phyloP scores from a whole-genome alignment of 2,888 invertebrate genomes.

The Danaus chrysippus region DNA sequence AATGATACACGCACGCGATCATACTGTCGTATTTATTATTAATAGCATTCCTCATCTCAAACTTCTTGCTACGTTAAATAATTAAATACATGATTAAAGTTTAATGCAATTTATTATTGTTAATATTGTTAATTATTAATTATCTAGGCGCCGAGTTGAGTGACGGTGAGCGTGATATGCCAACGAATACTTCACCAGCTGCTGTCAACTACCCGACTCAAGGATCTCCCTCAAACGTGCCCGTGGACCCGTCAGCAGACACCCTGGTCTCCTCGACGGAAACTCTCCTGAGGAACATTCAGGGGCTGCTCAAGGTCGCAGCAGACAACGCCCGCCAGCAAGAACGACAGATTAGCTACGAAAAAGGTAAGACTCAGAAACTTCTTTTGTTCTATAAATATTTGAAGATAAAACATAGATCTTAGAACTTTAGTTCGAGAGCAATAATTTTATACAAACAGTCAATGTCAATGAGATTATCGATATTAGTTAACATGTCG shows the following conservation, averaged over 20 bases:
- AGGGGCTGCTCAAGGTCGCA: conserved; percentile 97
- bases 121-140: not conserved
- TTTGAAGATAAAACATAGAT: too few species aligned
- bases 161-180: conserved; percentile 85
- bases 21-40: conserved; percentile 27
- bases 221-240: conserved; percentile 71
- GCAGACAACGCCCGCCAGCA: conserved; percentile 98
- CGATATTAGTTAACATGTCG: conserved; percentile 62
- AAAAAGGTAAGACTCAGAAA: conserved; percentile 88
- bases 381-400: too few species aligned
- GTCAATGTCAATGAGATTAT: conserved; percentile 65
- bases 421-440: conserved; percentile 5
- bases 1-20: conserved; percentile 73
- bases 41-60: conserved; percentile 44
- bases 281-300: conserved; percentile 95
- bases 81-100: conserved; percentile 10
- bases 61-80: conserved; percentile 48
- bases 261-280: conserved; percentile 90
- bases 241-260: conserved; percentile 71
- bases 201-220: conserved; percentile 91
- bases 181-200: conserved; percentile 80
- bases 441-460: conserved; percentile 25
- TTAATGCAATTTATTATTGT: not conserved
- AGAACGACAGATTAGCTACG: conserved; percentile 96
- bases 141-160: conserved; percentile 82